A percentile compares a stretch with the other conserved stretches of the same genome.
Conservation (phyloP, 2,113 vertebrate genomes). For the Felis catus region DNA sequence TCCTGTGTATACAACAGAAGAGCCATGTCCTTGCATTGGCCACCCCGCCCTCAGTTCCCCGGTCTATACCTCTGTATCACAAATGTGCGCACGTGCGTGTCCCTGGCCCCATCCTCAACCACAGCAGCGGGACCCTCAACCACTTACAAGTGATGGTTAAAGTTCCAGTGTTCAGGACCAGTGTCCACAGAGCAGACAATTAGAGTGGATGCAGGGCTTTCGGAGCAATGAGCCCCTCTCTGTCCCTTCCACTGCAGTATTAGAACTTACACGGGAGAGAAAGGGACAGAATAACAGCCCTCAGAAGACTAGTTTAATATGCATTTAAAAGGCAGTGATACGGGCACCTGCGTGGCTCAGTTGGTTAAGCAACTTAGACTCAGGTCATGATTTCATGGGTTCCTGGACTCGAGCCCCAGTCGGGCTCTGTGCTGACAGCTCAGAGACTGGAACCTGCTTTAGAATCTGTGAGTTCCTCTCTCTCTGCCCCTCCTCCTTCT, state of each 20-base stretch:
- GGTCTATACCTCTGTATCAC: background rate
- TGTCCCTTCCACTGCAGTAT: background rate
- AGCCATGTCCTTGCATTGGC: background rate
- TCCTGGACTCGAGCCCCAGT: no score
- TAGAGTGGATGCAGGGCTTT: background rate
- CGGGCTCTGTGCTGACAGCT: no score
- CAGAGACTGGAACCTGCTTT: no score
- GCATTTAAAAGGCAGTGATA: background rate
- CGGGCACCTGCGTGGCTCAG: no score
- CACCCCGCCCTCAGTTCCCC: background rate
- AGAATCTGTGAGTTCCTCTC: no score
- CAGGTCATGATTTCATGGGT: no score
- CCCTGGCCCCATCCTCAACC: background rate
- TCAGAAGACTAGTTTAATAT: background rate
- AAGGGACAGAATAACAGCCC: background rate
- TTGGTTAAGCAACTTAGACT: no score
- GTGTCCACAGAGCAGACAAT: background rate
- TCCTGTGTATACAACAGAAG: background rate
- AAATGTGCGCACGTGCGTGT: no score
- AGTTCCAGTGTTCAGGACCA: background rate
- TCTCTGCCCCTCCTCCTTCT: no score
- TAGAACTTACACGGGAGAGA: background rate
- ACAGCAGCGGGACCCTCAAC: background rate
- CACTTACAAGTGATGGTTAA: background rate
- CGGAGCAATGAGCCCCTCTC: background rate